Conservation (phyloP, 2,888 invertebrate genomes). For the Ornithoptera priamus region DNA sequence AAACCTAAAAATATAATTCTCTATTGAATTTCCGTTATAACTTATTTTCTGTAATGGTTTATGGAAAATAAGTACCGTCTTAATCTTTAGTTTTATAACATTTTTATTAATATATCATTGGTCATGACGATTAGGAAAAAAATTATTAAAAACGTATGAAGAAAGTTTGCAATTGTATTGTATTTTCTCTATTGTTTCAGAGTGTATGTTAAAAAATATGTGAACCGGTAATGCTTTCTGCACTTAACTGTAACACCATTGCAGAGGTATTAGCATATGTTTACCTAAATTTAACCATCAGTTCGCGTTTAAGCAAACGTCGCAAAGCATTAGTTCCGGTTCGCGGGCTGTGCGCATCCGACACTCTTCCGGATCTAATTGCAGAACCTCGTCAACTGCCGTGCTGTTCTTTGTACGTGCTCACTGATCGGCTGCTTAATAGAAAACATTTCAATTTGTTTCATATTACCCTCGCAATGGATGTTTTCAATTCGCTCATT, state of each 20-base stretch:
- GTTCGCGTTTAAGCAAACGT: conserved; percentile 7
- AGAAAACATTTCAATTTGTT: conserved; percentile 44
- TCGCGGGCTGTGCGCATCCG: conserved; percentile 49
- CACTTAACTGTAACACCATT: conserved; percentile 17
- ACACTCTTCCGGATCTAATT: conserved; percentile 74
- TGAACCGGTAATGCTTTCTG: conserved; percentile 29
- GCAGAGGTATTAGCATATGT: conserved; percentile 22
- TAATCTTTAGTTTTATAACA: too few species aligned
- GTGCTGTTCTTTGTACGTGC: conserved; percentile 26
- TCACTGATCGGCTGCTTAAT: conserved; percentile 31
- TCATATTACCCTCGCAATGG: conserved; percentile 45
- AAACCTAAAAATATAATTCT: too few species aligned
- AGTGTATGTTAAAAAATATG: conserved; percentile 5
- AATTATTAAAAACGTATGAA: neutral
- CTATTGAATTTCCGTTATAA: too few species aligned
- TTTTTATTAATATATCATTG: neutral
- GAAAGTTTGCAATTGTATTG: conserved; percentile 24
- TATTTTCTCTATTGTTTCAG: conserved; percentile 22
- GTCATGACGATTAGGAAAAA: neutral
- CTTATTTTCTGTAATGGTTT: too few species aligned
- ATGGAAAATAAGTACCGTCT: too few species aligned
- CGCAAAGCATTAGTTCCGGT: conserved; percentile 52
- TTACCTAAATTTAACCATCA: conserved; percentile 27
- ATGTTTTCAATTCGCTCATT: conserved; percentile 50
- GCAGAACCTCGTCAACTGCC: conserved; percentile 52